Conservation (phyloP, 2,888 invertebrate species). For the Rugalucina vietnamica region DNA sequence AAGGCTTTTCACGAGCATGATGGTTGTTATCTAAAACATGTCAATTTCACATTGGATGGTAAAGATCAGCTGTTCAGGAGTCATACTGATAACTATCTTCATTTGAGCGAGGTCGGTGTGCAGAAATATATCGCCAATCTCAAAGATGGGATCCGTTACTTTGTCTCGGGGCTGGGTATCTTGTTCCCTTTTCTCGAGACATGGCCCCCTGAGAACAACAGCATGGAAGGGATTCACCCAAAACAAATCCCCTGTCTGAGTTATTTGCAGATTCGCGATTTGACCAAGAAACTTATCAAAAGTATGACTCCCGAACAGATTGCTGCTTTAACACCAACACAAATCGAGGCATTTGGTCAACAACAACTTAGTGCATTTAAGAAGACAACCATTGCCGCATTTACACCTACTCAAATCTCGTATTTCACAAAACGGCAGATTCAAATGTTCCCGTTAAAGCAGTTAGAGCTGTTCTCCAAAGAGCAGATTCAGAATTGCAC, state of each 20-base stretch:
- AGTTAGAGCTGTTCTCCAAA: conserved; percentile 41
- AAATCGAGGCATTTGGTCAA: conserved; percentile 12
- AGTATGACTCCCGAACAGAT: conserved; percentile 22
- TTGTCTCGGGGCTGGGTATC: conserved; percentile 44
- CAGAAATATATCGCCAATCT: conserved; percentile 34
- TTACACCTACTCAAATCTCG: not conserved
- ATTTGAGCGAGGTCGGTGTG: conserved; percentile 43
- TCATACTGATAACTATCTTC: conserved; percentile 38
- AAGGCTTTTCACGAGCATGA: conserved; percentile 40
- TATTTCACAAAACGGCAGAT: conserved; percentile 37
- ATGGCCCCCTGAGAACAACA: conserved; percentile 42
- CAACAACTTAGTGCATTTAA: conserved; percentile 43
- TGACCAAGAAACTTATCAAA: conserved; percentile 16
- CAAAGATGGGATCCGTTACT: conserved; percentile 42
- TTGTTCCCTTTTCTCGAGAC: conserved; percentile 45
- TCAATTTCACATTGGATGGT: conserved; percentile 23
- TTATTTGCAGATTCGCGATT: conserved; percentile 25
- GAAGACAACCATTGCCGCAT: conserved; percentile 27
- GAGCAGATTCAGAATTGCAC: conserved; percentile 5
- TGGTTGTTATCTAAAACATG: conserved; percentile 48
- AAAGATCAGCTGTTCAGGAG: conserved; percentile 17
- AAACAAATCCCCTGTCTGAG: conserved; percentile 1
- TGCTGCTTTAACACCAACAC: not conserved
- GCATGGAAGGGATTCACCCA: not conserved
- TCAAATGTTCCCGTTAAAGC: conserved; percentile 33